These are phyloP conservation scores for Riparia riparia DNA, from an alignment of 2,113 vertebrate genomes.

Conservation along the genomic window DNA sequence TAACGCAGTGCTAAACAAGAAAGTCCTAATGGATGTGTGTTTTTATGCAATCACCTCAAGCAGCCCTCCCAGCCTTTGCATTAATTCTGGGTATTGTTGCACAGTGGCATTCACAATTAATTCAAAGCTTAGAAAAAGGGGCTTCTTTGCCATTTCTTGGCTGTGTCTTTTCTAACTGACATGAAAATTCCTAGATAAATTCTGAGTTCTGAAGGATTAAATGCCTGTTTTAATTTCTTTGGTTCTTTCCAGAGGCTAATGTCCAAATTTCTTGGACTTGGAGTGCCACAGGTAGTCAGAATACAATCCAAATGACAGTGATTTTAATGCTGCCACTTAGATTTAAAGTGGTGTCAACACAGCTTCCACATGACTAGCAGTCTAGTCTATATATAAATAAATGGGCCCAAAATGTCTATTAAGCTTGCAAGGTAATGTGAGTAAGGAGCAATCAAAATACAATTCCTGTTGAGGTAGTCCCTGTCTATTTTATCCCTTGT, in stretches of 20 bases:
- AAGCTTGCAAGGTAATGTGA: not conserved
- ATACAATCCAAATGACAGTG: not conserved
- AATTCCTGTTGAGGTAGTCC: not conserved
- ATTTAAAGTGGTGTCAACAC: constrained; percentile 19
- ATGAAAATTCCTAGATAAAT: not conserved
- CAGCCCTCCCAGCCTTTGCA: not conserved
- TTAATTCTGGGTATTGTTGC: not conserved
- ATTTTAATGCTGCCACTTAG: constrained; percentile 3
- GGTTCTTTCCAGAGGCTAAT: not conserved
- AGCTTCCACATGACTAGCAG: not conserved
- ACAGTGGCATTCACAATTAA: not conserved
- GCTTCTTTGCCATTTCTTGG: constrained; percentile 30
- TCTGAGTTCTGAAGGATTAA: not conserved
- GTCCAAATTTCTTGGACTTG: not conserved
- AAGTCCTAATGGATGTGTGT: not conserved
- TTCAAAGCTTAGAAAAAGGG: constrained; percentile 39
- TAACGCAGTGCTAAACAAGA: constrained; percentile 29
- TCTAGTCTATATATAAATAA: constrained; percentile 4
- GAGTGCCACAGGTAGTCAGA: not conserved
- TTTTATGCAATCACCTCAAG: not conserved
- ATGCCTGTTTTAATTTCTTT: not conserved
- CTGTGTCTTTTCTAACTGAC: not conserved
- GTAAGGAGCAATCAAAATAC: not conserved
- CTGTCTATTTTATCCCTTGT: not conserved
- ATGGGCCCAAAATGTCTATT: not conserved